These are phyloP conservation scores for Oophaga sylvatica DNA, from an alignment of 2,797 vertebrate species.

Conservation along the genomic window DNA sequence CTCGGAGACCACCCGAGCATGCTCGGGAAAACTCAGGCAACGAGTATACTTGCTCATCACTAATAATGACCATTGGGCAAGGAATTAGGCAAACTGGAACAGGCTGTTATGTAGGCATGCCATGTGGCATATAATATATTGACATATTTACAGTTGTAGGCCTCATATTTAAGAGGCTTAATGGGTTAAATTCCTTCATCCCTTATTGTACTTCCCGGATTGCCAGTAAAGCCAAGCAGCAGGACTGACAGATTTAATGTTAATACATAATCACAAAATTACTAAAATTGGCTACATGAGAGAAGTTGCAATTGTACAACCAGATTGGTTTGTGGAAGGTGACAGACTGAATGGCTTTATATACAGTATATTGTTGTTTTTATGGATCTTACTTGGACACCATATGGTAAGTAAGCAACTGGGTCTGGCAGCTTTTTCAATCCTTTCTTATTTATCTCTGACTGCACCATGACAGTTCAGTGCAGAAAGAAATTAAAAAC, in stretches of 20 bases:
- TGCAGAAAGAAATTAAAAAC: neutral
- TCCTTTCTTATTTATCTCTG: constrained; percentile 2
- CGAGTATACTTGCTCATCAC: no score
- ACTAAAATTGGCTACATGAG: constrained; percentile 52
- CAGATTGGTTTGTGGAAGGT: constrained; percentile 45
- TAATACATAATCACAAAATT: constrained; percentile 55
- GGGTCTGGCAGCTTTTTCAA: constrained; percentile 25
- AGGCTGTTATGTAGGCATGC: constrained; percentile 69
- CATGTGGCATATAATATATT: constrained; percentile 69
- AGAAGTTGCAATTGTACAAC: constrained; percentile 21
- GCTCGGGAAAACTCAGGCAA: no score
- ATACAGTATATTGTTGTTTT: constrained; percentile 42
- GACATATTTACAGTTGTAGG: constrained; percentile 68
- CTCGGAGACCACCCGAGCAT: no score
- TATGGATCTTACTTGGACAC: constrained; percentile 44
- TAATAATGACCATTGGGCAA: neutral
- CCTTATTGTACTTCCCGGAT: constrained; percentile 57
- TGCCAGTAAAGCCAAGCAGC: constrained; percentile 44
- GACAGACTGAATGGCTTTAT: constrained; percentile 50
- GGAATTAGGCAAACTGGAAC: constrained; percentile 45
- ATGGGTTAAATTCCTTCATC: constrained; percentile 66
- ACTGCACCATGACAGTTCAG: neutral
- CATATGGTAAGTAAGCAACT: constrained; percentile 45
- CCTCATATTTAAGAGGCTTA: constrained; percentile 70
- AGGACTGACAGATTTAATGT: constrained; percentile 28